These are phyloP conservation scores for Scrobipalpa costella DNA, from an alignment of 2,888 invertebrate genomes.

Conservation along the genomic window DNA sequence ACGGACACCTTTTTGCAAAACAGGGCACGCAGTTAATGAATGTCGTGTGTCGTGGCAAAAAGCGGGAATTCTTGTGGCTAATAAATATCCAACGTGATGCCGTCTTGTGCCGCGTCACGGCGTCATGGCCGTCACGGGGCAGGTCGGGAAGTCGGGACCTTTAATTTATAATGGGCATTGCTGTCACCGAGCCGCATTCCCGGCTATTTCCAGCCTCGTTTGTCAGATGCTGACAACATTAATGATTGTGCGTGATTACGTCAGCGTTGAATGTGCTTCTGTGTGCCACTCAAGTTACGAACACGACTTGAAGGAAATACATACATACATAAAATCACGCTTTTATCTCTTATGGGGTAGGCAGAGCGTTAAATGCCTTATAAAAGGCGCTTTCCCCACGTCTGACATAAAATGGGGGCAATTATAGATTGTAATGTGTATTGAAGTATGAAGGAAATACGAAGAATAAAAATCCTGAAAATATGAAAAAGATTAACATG, in stretches of 20 bases:
- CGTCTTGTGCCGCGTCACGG: conserved; percentile 47
- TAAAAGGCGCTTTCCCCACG: no score
- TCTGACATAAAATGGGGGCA: no score
- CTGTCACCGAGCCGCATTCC: conserved; percentile 50
- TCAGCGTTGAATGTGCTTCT: not conserved
- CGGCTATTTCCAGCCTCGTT: conserved; percentile 24
- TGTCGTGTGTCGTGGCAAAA: conserved; percentile 73
- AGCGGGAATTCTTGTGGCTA: conserved; percentile 52
- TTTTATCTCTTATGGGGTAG: no score
- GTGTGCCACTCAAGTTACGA: not conserved
- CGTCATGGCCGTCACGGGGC: no score
- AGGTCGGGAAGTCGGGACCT: conserved; percentile 52
- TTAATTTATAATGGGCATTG: conserved; percentile 73
- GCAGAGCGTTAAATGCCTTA: no score
- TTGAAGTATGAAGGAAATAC: no score
- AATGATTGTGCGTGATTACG: not conserved
- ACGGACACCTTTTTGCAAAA: conserved; percentile 41
- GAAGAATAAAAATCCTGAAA: no score
- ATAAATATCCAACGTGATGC: conserved; percentile 59
- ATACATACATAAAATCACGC: no score
- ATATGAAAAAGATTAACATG: no score
- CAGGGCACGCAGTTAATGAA: conserved; percentile 56
- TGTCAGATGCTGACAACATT: conserved; percentile 15
- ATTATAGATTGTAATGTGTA: no score
- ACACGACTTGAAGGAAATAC: not conserved